Evolutionary conservation across 1,140 invertebrate species (phyloP), one percentile per base, ranked within the genome.

Genomic region (Capitella teleta): DNA sequence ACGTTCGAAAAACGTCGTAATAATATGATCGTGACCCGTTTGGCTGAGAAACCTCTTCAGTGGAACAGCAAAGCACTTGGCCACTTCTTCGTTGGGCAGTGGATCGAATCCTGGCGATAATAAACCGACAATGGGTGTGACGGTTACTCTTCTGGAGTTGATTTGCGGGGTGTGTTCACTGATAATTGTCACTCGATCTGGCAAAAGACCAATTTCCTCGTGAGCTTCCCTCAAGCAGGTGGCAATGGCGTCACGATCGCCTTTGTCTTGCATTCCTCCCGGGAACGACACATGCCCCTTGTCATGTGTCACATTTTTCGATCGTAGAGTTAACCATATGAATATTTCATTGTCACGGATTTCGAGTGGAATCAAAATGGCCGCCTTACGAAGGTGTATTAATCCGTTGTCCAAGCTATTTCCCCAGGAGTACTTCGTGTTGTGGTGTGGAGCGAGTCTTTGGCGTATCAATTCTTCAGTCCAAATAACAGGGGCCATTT

Each of bases 151-250:
- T 16, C 19, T 52, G 12, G 19, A 25, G 30, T 37, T 55, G 8
- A 57, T 12, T 3, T 41, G n/a, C 14, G 56, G 56, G 23, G 37
- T 19, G n/a, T 52, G 19, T 36, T 43, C 30, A 16, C 28, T 53
- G 18, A 57, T 10, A 21, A 55, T 42, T 40, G 48, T 47, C 10
- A 57, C 48, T 19, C 49, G 36, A 16, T 30, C 18, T 10, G 44
- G 44, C 10, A 52, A 30, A 14, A 57, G 36, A 6, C 54, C 54
- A 34, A 57, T 55, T 41, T 57, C 56, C 42, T 57, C 56, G 12
- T 41, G 25, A 18, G 56, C 53, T 42, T 57, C 56, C 38, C 56
- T 36, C 21, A 57, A 18, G 5, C 54, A 42, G 18, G 56, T 57
- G 25, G 49, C 44, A 18, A 52, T 41, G 21, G 51, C 56, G n/a